Evolutionary conservation across 1,140 invertebrate genomes (phyloP).

Genomic region (Agrypnia vestita): DNA sequence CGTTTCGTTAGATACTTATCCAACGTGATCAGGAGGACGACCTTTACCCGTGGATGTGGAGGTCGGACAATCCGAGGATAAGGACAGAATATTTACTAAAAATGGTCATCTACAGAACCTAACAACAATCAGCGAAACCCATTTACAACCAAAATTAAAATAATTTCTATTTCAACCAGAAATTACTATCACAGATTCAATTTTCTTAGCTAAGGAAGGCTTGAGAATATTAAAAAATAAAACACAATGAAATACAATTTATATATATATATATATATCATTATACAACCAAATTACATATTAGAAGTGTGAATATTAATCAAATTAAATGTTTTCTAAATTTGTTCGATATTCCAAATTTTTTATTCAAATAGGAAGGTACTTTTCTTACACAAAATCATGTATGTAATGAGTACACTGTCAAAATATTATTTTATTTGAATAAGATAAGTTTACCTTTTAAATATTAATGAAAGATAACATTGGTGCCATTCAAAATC

Average conservation of each 20-base stretch:
- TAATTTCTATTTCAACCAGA: no score
- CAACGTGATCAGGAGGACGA: no score
- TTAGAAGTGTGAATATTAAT: slow-evolving; percentile 10
- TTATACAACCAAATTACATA: slow-evolving; percentile 22
- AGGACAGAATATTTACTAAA: no score
- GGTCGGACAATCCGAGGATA: no score
- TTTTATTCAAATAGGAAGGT: slow-evolving; percentile 1
- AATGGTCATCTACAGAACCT: no score
- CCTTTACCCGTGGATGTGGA: no score
- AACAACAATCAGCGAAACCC: no score
- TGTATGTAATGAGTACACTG: background rate
- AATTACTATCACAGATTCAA: no score
- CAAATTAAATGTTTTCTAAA: slow-evolving; percentile 20
- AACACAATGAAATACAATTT: slow-evolving; percentile 28
- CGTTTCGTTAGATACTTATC: no score
- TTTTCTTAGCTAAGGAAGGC: no score
- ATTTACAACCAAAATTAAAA: no score
- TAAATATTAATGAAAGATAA: background rate
- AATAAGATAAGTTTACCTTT: background rate
- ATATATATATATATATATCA: slow-evolving; percentile 7
- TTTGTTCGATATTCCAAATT: slow-evolving; percentile 23
- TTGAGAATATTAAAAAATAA: no score
- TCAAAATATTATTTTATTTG: slow-evolving; percentile 6
- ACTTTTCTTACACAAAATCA: background rate
- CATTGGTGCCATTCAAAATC: slow-evolving; percentile 22